phyloP scores from a whole-genome alignment of 1,140 invertebrate species.

The Hypsibius dujardini region DNA sequence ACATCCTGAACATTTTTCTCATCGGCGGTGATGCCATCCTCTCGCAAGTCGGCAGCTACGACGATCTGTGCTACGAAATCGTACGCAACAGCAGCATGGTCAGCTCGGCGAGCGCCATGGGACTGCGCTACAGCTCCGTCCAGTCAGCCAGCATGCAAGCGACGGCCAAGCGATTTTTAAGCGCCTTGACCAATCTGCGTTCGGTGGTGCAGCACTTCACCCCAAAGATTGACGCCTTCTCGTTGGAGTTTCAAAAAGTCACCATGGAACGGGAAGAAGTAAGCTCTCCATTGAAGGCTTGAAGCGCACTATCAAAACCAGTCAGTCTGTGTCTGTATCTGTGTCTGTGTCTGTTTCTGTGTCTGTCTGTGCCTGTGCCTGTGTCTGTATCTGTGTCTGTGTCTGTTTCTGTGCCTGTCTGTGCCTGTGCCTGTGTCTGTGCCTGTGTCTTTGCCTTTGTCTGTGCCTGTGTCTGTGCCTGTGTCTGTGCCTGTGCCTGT shows the following conservation, averaged over 20 bases:
- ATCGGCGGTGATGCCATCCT: slow-evolving; percentile 11
- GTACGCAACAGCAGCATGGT: slow-evolving; percentile 5
- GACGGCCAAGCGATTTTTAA: not conserved
- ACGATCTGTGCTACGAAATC: slow-evolving; percentile 13
- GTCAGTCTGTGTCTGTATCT: not conserved
- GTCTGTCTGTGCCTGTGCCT: too few species aligned
- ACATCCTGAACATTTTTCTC: slow-evolving; percentile 15
- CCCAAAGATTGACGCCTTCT: slow-evolving; percentile 5
- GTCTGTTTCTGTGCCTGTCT: too few species aligned
- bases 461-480: too few species aligned
- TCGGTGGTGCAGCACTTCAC: not conserved
- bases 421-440: too few species aligned
- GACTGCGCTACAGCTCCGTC: slow-evolving; percentile 2
- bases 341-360: not conserved
- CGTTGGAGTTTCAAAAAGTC: not conserved
- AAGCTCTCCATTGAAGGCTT: not conserved
- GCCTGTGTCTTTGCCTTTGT: too few species aligned
- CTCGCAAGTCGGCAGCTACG: slow-evolving; percentile 16
- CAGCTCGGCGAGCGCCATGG: not conserved
- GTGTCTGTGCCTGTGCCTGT: too few species aligned
- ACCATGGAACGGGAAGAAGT: slow-evolving; percentile 13
- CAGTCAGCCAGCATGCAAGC: slow-evolving; percentile 15
- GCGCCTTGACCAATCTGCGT: slow-evolving; percentile 2
- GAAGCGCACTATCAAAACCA: not conserved
- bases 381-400: too few species aligned